Percentiles rank a stretch among this genome's conserved stretches.
Conservation (phyloP, 1,140 invertebrate genomes). For the Pristionchus pacificus region DNA sequence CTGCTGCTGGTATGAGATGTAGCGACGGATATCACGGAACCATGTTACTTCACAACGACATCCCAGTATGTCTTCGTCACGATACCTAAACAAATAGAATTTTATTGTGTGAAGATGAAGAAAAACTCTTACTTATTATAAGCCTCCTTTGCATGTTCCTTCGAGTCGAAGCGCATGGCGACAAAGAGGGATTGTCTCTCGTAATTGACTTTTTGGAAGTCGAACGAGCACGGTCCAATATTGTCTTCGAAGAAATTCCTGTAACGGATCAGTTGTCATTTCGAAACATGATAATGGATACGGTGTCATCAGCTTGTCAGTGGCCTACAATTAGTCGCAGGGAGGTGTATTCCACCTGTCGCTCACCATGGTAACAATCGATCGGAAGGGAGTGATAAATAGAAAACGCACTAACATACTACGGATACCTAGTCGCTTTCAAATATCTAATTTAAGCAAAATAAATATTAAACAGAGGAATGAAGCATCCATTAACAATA, state of each 20-base stretch:
- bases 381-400: no score
- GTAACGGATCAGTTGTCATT: no score
- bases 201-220: conserved; percentile 23
- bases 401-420: no score
- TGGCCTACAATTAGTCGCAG: no score
- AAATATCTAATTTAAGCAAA: no score
- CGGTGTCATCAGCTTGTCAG: no score
- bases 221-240: conserved; percentile 22
- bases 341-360: no score
- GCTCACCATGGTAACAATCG: no score
- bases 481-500: no score
- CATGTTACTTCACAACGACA: conserved; percentile 22
- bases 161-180: conserved; percentile 26
- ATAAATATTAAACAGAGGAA: no score
- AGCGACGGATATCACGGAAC: conserved; percentile 28
- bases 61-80: conserved; percentile 19
- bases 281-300: no score
- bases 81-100: conserved; percentile 14
- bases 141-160: conserved; percentile 25
- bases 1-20: conserved; percentile 12
- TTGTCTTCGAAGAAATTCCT: conserved; percentile 32
- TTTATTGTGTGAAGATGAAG: neutral
- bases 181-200: conserved; percentile 21
- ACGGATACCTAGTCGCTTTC: no score
- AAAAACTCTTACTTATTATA: conserved; percentile 17